These are phyloP conservation scores for Sebastes vulpes DNA, from an alignment of 2,797 vertebrate species.

Conservation along the genomic window DNA sequence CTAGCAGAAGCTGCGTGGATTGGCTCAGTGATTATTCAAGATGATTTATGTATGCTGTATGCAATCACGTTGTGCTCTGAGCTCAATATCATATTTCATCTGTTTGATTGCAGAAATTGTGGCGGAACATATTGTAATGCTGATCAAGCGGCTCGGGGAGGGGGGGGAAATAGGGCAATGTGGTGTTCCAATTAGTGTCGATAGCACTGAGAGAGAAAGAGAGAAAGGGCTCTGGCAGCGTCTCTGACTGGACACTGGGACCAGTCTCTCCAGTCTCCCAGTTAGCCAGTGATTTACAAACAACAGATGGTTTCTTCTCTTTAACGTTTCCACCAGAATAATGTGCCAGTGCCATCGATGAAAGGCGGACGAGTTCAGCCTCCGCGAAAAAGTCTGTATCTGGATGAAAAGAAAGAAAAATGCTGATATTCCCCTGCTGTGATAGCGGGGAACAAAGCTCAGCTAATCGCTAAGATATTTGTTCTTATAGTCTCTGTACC, in stretches of 20 bases:
- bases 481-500: neutral
- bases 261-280: neutral
- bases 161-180: conserved; percentile 12
- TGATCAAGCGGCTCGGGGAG: conserved; percentile 2
- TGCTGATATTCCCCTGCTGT: neutral
- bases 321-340: neutral
- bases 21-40: conserved; percentile 54
- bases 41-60: conserved; percentile 38
- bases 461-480: neutral
- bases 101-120: conserved; percentile 41
- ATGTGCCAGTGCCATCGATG: neutral
- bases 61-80: conserved; percentile 35
- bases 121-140: conserved; percentile 34
- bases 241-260: conserved; percentile 8
- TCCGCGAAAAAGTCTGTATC: conserved; percentile 3
- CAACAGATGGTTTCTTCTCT: conserved; percentile 44
- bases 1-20: neutral
- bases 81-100: conserved; percentile 34
- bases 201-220: neutral
- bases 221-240: neutral
- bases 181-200: conserved; percentile 20
- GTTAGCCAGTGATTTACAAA: conserved; percentile 13
- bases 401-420: conserved; percentile 2
- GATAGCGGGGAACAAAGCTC: conserved; percentile 7
- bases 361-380: neutral